phyloP scores from a whole-genome alignment of 92 coral and sea anemone species.

The Parazoanthus atlanticus region DNA sequence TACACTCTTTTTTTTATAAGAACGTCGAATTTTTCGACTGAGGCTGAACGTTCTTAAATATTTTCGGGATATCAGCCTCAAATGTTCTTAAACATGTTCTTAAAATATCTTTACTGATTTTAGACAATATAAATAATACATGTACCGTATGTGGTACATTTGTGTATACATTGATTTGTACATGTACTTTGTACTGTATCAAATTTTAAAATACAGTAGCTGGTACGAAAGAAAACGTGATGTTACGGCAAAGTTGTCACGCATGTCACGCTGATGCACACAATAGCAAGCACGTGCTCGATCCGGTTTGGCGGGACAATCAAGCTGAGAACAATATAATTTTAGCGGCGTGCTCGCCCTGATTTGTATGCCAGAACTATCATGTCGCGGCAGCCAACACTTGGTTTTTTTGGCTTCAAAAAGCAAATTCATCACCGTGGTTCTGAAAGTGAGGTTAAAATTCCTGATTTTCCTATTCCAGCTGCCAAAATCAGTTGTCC shows the following conservation, averaged over 20 bases:
- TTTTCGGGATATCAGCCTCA: conserved; percentile 42
- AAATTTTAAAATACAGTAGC: conserved; percentile 26
- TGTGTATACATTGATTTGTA: conserved; percentile 19
- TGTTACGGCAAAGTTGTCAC: conserved; percentile 29
- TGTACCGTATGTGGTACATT: conserved; percentile 21
- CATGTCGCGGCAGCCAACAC: conserved; percentile 40
- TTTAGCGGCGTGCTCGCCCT: conserved; percentile 24
- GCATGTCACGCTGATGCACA: conserved; percentile 28
- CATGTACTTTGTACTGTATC: conserved; percentile 32
- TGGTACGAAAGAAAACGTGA: conserved; percentile 24
- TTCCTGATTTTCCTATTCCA: conserved; percentile 33
- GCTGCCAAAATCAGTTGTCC: conserved; percentile 43
- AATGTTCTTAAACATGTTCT: conserved; percentile 28
- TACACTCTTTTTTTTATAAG: too few relatives aligned
- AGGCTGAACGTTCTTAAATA: too few relatives aligned
- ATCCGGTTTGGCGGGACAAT: conserved; percentile 38
- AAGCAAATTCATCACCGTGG: conserved; percentile 32
- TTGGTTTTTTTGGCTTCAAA: conserved; percentile 33
- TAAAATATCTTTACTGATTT: conserved; percentile 21
- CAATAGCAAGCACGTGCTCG: conserved; percentile 34
- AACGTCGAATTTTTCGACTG: too few relatives aligned
- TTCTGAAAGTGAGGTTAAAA: conserved; percentile 29
- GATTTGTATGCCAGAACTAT: conserved; percentile 42
- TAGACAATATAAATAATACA: conserved; percentile 18
- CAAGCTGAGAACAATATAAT: conserved; percentile 4